phyloP scores from a whole-genome alignment of 2,888 invertebrate species.

The Hypsopygia costalis region DNA sequence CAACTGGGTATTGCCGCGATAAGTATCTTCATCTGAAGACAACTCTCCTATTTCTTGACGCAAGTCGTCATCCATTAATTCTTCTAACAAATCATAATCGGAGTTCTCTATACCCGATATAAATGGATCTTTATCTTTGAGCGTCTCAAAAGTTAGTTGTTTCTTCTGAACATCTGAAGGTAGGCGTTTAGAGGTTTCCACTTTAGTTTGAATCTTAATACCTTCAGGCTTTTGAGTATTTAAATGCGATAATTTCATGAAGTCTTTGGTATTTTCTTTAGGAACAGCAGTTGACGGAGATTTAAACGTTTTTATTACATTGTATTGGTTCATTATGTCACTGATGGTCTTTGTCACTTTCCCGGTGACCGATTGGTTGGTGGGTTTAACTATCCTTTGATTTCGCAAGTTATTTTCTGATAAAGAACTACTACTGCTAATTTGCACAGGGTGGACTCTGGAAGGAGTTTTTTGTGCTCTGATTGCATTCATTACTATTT shows the following conservation, averaged over 20 bases:
- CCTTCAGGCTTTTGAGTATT: background rate
- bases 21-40: constrained; percentile 57
- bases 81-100: constrained; percentile 67
- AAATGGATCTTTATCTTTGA: constrained; percentile 45
- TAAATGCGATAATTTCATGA: background rate
- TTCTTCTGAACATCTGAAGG: constrained; percentile 24
- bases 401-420: constrained; percentile 27
- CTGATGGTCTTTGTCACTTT: background rate
- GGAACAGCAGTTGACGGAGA: background rate
- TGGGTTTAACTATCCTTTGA: constrained; percentile 21
- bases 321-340: background rate
- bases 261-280: background rate
- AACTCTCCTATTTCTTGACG: constrained; percentile 68
- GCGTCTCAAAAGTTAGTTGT: constrained; percentile 23
- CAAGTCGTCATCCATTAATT: constrained; percentile 67
- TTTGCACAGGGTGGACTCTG: constrained; percentile 55
- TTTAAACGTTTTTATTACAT: background rate
- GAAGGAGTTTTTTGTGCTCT: constrained; percentile 60
- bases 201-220: constrained; percentile 3
- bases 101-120: constrained; percentile 56
- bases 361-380: no score
- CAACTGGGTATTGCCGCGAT: constrained; percentile 16
- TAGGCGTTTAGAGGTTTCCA: constrained; percentile 13
- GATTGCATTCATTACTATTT: constrained; percentile 56
- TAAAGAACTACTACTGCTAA: constrained; percentile 35